Percentiles rank a stretch among this genome's conserved stretches.
phyloP scores from a whole-genome alignment of 2,113 vertebrate species.

The Malurus elegans region DNA sequence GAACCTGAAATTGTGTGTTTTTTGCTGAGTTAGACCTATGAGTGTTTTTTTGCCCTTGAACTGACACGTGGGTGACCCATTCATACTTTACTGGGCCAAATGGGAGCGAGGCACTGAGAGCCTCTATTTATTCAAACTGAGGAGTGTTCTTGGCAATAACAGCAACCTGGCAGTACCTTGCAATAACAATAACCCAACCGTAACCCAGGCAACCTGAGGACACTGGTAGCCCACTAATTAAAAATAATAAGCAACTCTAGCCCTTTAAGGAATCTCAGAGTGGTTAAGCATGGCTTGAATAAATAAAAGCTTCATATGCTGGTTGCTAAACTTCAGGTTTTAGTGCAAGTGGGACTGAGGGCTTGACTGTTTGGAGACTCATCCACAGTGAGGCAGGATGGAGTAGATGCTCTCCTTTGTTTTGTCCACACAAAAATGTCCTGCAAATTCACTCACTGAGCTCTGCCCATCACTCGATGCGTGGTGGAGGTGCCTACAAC shows the following conservation, averaged over 20 bases:
- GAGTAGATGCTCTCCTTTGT: not conserved
- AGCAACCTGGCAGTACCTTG: not conserved
- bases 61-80: not conserved
- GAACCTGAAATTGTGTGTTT: not conserved
- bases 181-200: not conserved
- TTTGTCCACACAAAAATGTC: not conserved
- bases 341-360: not conserved
- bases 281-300: not conserved
- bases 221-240: not conserved
- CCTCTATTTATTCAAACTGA: not conserved
- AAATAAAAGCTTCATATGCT: not conserved
- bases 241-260: not conserved
- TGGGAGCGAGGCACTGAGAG: not conserved
- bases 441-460: not conserved
- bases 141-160: not conserved
- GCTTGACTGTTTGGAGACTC: not conserved
- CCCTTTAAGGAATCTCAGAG: not conserved
- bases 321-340: not conserved
- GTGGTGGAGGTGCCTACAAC: not conserved
- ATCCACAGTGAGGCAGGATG: not conserved
- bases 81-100: not conserved
- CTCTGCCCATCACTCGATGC: accelerated
- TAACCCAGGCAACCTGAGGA: not conserved
- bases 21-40: not conserved
- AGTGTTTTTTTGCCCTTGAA: not conserved